A percentile compares a stretch with the other conserved stretches of the same genome.
These are phyloP conservation scores for Cenopis cana DNA, from an alignment of 2,888 invertebrate species.

Conservation along the genomic window DNA sequence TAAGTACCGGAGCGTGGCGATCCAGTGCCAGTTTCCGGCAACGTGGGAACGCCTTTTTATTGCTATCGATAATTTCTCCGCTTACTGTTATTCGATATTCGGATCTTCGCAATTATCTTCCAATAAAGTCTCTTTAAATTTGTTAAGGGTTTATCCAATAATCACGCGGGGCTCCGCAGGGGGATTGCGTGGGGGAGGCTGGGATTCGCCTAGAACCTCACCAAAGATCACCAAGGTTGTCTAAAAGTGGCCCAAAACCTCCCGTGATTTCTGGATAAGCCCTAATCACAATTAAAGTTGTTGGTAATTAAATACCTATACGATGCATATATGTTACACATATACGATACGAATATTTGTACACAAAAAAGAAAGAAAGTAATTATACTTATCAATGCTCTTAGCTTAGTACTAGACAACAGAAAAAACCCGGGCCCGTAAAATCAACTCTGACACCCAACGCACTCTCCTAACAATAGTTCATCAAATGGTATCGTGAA, in stretches of 20 bases:
- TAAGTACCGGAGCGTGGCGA: slow-evolving; percentile 80
- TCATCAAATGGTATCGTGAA: slow-evolving; percentile 65
- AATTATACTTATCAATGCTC: neutral
- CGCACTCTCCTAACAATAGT: slow-evolving; percentile 70
- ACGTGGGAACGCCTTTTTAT: slow-evolving; percentile 79
- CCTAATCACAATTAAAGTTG: neutral
- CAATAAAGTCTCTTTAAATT: no score
- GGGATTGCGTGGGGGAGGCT: no score
- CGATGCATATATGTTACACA: no score
- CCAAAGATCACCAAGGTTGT: no score
- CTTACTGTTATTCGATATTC: slow-evolving; percentile 53
- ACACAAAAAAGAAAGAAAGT: neutral
- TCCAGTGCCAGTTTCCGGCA: slow-evolving; percentile 73
- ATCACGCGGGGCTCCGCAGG: no score
- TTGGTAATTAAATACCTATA: neutral
- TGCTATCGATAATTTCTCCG: slow-evolving; percentile 63
- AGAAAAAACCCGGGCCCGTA: slow-evolving; percentile 56
- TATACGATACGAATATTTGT: neutral
- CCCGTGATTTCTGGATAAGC: no score
- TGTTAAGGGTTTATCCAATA: no score
- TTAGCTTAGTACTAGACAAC: slow-evolving; percentile 17
- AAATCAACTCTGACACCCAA: slow-evolving; percentile 56
- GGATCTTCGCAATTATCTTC: slow-evolving; percentile 36
- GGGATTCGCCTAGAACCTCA: no score
- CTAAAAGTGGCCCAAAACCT: no score